Evolutionary conservation across 2,113 vertebrate genomes (phyloP).

Genomic region (Chionomys nivalis): DNA sequence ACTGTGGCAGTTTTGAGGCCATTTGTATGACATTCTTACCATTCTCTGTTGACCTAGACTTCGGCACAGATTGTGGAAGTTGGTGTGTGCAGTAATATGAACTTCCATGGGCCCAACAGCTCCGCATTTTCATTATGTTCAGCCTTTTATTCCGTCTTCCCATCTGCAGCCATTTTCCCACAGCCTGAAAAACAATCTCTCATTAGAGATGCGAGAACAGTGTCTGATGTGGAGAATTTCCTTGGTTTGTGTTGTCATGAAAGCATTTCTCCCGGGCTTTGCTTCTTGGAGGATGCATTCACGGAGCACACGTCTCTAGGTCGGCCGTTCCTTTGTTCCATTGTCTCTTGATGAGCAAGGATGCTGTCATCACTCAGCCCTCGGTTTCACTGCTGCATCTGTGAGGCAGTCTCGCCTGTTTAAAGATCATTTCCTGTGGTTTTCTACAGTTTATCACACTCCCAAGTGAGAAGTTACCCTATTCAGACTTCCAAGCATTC

Average conservation of each 20-base stretch:
- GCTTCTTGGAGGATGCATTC: not conserved
- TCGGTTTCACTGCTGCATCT: not conserved
- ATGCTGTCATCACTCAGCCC: not conserved
- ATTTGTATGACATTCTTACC: not conserved
- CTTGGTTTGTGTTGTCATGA: slow-evolving; percentile 17
- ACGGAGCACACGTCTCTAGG: not conserved
- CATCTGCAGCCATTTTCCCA: not conserved
- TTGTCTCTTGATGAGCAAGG: not conserved
- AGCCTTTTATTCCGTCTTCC: not conserved
- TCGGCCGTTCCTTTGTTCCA: not conserved
- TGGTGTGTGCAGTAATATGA: not conserved
- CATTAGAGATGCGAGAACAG: not conserved
- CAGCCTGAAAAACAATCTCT: not conserved
- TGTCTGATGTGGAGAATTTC: not conserved
- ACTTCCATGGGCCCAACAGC: not conserved
- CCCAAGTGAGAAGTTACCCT: not conserved
- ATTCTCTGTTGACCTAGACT: not conserved
- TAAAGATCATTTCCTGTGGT: slow-evolving; percentile 7
- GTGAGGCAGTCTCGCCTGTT: slow-evolving; percentile 2
- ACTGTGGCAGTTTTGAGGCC: not conserved
- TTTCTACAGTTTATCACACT: not conserved
- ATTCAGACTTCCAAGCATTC: slow-evolving; percentile 10
- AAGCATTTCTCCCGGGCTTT: slow-evolving; percentile 37
- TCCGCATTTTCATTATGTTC: not conserved
- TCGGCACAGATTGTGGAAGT: not conserved